Evolutionary conservation across 2,888 invertebrate species (phyloP).

Genomic region (Phyllotreta cruciferae): DNA sequence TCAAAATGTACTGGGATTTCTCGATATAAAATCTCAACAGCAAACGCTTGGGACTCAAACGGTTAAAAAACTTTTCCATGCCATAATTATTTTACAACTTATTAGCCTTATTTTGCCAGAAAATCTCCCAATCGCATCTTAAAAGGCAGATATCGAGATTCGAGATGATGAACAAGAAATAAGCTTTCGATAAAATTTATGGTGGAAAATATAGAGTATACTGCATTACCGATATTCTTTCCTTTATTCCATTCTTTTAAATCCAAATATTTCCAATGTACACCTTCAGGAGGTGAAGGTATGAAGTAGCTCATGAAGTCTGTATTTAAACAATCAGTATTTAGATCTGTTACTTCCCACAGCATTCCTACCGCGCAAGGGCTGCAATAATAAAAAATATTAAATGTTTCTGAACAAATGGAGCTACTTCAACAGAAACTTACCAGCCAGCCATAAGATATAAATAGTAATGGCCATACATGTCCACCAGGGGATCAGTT

Average conservation of each 20-base stretch:
- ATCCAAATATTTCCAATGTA: constrained; percentile 62
- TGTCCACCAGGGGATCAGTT: constrained; percentile 60
- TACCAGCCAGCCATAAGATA: constrained; percentile 60
- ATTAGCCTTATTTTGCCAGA: too few species aligned
- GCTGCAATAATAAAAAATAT: constrained; percentile 48
- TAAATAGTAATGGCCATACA: constrained; percentile 60
- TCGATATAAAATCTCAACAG: too few species aligned
- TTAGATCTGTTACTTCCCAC: constrained; percentile 63
- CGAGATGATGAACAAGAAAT: too few species aligned
- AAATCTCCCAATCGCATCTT: too few species aligned
- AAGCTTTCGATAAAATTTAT: too few species aligned
- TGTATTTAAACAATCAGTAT: constrained; percentile 62
- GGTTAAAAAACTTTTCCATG: too few species aligned
- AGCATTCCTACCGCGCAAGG: constrained; percentile 64
- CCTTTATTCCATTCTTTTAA: constrained; percentile 58
- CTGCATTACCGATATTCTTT: constrained; percentile 40
- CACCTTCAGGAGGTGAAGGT: constrained; percentile 51
- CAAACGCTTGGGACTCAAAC: too few species aligned
- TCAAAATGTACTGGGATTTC: too few species aligned
- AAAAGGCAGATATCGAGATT: too few species aligned
- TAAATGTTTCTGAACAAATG: not conserved
- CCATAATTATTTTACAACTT: too few species aligned
- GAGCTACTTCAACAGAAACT: constrained; percentile 18
- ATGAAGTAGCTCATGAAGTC: constrained; percentile 62
- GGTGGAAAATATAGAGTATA: constrained; percentile 4